Evolutionary conservation across 2,113 vertebrate genomes (phyloP).

Genomic region (Anarrhichthys ocellatus): DNA sequence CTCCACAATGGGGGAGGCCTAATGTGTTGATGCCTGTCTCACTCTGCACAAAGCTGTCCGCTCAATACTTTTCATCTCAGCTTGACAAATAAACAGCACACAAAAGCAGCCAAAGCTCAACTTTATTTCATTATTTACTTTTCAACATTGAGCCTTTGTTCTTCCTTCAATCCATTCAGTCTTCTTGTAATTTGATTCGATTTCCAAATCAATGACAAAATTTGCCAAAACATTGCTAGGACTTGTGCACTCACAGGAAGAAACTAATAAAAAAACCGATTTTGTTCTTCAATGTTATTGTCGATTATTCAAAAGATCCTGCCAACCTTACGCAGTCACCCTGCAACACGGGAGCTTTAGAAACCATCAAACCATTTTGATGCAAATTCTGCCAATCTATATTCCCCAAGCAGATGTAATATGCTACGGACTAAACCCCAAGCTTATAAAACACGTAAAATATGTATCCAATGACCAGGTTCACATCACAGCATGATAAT

Average conservation of each 20-base stretch:
- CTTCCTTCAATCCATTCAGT: not conserved
- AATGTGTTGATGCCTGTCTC: not conserved
- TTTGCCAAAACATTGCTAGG: not conserved
- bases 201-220: not conserved
- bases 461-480: not conserved
- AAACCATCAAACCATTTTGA: not conserved
- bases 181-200: not conserved
- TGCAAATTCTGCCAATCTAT: not conserved
- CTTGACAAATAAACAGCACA: conserved; percentile 12
- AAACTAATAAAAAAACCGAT: not conserved
- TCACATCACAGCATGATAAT: not conserved
- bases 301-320: not conserved
- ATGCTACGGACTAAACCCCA: not conserved
- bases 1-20: not conserved
- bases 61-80: conserved; percentile 14
- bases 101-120: not conserved
- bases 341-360: not conserved
- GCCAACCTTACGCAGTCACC: not conserved
- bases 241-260: not conserved
- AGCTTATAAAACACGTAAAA: not conserved
- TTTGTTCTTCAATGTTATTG: not conserved
- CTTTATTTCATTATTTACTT: not conserved
- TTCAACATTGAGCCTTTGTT: not conserved
- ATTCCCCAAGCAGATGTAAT: not conserved
- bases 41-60: conserved; percentile 1